Evolutionary conservation across 2,113 vertebrate species (phyloP), one percentile per base, ranked within the genome.

Genomic region (Astur gentilis): DNA sequence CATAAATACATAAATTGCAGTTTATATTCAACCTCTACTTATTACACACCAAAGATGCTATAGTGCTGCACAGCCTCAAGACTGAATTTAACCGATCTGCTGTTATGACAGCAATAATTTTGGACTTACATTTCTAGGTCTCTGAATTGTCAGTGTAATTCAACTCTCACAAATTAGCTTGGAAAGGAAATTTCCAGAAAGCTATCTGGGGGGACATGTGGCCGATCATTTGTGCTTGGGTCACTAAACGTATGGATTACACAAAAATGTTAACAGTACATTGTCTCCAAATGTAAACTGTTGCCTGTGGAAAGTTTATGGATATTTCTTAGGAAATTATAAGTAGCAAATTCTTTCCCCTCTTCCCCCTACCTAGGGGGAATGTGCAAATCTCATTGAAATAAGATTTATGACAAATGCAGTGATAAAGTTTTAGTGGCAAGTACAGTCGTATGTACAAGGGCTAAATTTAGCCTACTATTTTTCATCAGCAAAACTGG

Each of bases 171-270:
- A 82, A 87, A 93, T 81, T 67, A 91, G 55, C 58, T 45, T 78
- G 42, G 29, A 96, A 94, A 71, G 69, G 60, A 95, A 82, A 71
- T 87, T 75, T 96, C 87, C 81, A 89, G 78, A 87, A 91, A 83
- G 62, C 44, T 73, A 4, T 44, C 42, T 9, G 10, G 11, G 36
- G 23, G 23, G 27, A 69, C 10, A 6, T 9, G 40, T 42, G 36
- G 40, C 40, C 1, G 2, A 40, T 79, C 32, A 11, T 29, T 76
- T 45, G 32, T 49, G 52, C 47, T 14, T 82, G 52, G 50, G 61
- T 89, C 89, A 79, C 50, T 49, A 79, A 84, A 79, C 17, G n/a
- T 26, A n/a, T 10, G 11, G 40, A 47, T 76, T 50, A 54, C 34
- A 69, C 16, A 44, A 77, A 83, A 50, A 27, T 0, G 1, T 17